These are phyloP conservation scores for Sardina pilchardus DNA, from an alignment of 2,113 vertebrate species.

Conservation along the genomic window DNA sequence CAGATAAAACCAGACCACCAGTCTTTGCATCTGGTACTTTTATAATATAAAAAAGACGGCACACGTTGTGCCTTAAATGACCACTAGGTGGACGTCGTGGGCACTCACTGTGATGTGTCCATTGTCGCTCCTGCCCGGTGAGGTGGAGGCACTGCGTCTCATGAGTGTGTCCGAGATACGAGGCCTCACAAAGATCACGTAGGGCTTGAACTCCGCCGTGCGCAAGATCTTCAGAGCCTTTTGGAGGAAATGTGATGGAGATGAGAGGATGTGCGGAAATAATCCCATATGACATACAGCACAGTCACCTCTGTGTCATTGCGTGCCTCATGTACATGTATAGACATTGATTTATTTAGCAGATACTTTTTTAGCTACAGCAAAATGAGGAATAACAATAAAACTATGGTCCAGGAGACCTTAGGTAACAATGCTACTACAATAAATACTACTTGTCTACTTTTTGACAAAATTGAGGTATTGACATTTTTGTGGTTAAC, in stretches of 20 bases:
- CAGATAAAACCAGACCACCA: background rate
- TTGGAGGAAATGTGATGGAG: background rate
- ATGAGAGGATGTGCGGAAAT: background rate
- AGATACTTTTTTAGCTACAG: background rate
- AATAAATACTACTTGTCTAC: no score
- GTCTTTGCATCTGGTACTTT: no score
- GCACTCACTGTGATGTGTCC: constrained; percentile 62
- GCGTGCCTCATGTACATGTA: background rate
- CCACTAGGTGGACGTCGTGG: background rate
- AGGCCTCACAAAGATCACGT: constrained; percentile 84
- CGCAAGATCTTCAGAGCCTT: constrained; percentile 85
- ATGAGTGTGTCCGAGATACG: constrained; percentile 68
- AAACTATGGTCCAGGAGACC: no score
- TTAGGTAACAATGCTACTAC: no score
- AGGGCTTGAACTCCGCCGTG: constrained; percentile 87
- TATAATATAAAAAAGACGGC: background rate
- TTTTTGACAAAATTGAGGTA: no score
- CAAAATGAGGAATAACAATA: background rate
- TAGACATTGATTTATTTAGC: no score
- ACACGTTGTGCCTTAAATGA: background rate
- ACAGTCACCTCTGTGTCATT: background rate
- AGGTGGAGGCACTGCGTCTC: constrained; percentile 65
- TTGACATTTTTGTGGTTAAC: no score
- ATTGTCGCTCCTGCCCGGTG: constrained; percentile 69
- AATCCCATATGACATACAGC: no score